Evolutionary conservation across 1,140 invertebrate genomes (phyloP).

Genomic region (Acyrthosiphon pisum): DNA sequence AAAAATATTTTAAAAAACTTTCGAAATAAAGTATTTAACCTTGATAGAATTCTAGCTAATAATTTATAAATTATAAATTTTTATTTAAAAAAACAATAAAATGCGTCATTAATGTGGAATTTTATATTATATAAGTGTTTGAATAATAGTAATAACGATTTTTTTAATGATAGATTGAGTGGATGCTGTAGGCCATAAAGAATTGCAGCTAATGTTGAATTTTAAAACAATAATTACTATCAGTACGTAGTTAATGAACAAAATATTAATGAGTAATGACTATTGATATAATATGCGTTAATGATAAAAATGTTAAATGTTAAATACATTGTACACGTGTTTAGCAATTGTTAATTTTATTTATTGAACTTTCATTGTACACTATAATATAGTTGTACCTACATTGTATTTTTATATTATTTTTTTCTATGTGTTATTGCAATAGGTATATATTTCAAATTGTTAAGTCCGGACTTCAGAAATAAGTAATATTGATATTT

Average conservation of each 20-base stretch:
- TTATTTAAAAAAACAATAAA: neutral
- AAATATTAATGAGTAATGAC: neutral
- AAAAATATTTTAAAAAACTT: neutral
- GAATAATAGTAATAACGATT: neutral
- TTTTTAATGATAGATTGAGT: neutral
- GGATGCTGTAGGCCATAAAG: neutral
- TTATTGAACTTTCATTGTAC: neutral
- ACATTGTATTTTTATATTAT: neutral
- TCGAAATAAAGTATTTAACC: neutral
- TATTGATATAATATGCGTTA: neutral
- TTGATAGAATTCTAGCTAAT: neutral
- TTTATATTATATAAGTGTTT: neutral
- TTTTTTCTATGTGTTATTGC: neutral
- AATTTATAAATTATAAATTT: neutral
- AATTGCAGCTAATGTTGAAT: neutral
- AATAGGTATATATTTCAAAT: neutral
- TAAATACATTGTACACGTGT: neutral
- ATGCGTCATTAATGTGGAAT: neutral
- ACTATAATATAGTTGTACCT: neutral
- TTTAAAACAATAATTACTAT: slow-evolving; percentile 2
- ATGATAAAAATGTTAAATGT: neutral
- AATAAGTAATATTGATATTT: neutral
- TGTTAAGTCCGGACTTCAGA: neutral
- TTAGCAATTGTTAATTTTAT: neutral
- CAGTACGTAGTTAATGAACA: neutral